Evolutionary conservation across 2,113 vertebrate genomes (phyloP).

Genomic region (Puntigrus tetrazona): DNA sequence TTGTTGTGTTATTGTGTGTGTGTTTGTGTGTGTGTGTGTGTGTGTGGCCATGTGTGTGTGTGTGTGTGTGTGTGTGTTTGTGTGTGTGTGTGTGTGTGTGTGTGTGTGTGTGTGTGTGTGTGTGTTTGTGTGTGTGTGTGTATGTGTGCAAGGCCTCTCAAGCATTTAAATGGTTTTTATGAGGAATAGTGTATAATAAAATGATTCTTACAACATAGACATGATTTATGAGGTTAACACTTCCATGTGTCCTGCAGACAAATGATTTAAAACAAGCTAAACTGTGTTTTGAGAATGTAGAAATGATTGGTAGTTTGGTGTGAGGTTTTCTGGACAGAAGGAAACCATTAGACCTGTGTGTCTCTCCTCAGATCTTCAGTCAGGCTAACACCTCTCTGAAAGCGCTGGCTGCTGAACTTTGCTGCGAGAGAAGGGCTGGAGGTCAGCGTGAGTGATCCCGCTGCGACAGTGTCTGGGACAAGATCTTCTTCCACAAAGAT

Average conservation of each 20-base stretch:
- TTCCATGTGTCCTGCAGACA: background rate
- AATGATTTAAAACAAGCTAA: background rate
- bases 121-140: no score
- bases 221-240: background rate
- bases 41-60: no score
- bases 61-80: no score
- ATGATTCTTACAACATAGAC: no score
- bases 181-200: no score
- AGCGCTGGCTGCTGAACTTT: slow-evolving; percentile 93
- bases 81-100: no score
- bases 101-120: no score
- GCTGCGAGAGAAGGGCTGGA: slow-evolving; percentile 94
- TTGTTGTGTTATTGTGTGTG: no score
- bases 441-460: slow-evolving; percentile 90
- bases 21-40: no score
- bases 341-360: no score
- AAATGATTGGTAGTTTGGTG: background rate
- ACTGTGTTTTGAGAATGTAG: background rate
- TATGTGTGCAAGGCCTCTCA: no score
- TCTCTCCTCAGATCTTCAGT: slow-evolving; percentile 83
- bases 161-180: no score
- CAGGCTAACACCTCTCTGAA: slow-evolving; percentile 89
- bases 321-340: background rate
- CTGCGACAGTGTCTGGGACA: slow-evolving; percentile 95
- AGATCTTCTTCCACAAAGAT: slow-evolving; percentile 94